Evolutionary conservation across 2,888 invertebrate genomes (phyloP).

Genomic region (Philhelius pedissequus): DNA sequence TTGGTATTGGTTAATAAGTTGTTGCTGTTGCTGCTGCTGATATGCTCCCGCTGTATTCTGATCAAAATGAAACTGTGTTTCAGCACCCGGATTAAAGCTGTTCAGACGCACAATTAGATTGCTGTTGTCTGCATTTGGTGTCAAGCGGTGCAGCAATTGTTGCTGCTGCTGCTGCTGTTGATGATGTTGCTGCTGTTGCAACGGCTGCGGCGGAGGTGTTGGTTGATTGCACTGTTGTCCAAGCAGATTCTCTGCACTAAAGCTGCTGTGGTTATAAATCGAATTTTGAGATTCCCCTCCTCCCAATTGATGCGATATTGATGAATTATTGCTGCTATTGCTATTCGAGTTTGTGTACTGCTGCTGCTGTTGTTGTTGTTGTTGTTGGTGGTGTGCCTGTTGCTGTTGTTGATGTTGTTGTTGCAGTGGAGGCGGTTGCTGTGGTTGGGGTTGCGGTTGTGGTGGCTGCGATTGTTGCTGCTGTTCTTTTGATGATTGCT

Average conservation of each 20-base stretch:
- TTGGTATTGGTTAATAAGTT: constrained; percentile 68
- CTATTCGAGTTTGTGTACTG: constrained; percentile 75
- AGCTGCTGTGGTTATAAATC: constrained; percentile 77
- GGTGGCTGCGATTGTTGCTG: constrained; percentile 72
- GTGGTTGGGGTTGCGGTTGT: constrained; percentile 71
- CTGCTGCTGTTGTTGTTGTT: constrained; percentile 71
- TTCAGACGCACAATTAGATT: constrained; percentile 76
- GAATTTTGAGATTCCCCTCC: constrained; percentile 78
- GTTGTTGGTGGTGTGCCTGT: constrained; percentile 73
- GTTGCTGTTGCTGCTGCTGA: constrained; percentile 75
- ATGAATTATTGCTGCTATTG: constrained; percentile 77
- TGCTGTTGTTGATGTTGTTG: constrained; percentile 70
- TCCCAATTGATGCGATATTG: constrained; percentile 77
- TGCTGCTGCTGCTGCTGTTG: constrained; percentile 51
- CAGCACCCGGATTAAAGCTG: constrained; percentile 73
- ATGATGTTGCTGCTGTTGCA: constrained; percentile 65
- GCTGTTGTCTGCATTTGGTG: constrained; percentile 74
- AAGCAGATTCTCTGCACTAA: constrained; percentile 76
- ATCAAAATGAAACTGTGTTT: constrained; percentile 76
- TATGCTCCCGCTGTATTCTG: constrained; percentile 72
- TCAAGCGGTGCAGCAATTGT: constrained; percentile 73
- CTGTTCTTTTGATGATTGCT: constrained; percentile 73
- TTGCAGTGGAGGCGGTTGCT: constrained; percentile 72
- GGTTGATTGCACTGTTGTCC: constrained; percentile 73
- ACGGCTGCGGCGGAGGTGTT: constrained; percentile 70